A percentile compares a stretch with the other conserved stretches of the same genome.
These are phyloP conservation scores for Anolis carolinensis DNA, from an alignment of 2,113 vertebrate species.

Conservation along the genomic window DNA sequence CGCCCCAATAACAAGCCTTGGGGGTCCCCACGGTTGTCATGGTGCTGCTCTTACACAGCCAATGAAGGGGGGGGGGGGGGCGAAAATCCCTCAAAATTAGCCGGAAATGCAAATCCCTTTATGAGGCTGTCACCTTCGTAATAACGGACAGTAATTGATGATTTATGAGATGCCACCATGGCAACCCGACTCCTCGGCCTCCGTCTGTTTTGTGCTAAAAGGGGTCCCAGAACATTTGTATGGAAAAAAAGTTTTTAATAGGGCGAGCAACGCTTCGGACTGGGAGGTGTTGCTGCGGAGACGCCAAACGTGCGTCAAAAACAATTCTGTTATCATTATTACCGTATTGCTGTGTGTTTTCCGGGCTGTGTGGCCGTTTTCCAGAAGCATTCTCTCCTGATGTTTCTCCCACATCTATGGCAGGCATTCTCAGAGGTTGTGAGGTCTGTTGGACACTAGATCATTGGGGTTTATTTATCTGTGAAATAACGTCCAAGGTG, in stretches of 20 bases:
- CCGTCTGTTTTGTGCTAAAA: conserved; percentile 61
- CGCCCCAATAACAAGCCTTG: conserved; percentile 70
- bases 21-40: conserved; percentile 76
- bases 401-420: no score
- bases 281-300: conserved; percentile 13
- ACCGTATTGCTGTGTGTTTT: no score
- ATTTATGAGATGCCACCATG: conserved; percentile 83
- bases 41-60: conserved; percentile 77
- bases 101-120: conserved; percentile 79
- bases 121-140: conserved; percentile 79
- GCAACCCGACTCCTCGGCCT: conserved; percentile 73
- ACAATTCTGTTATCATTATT: not conserved
- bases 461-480: no score
- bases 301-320: not conserved
- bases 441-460: no score
- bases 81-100: conserved; percentile 74
- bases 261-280: conserved; percentile 9
- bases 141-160: conserved; percentile 82
- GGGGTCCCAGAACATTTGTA: conserved; percentile 41
- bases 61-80: conserved; percentile 64
- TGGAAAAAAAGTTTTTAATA: conserved; percentile 64
- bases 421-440: no score
- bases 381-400: no score
- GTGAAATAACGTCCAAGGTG: no score
- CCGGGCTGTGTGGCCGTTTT: no score